Evolutionary conservation across 2,113 vertebrate genomes (phyloP), one percentile per base, ranked within the genome.

Genomic region (Psophia crepitans): DNA sequence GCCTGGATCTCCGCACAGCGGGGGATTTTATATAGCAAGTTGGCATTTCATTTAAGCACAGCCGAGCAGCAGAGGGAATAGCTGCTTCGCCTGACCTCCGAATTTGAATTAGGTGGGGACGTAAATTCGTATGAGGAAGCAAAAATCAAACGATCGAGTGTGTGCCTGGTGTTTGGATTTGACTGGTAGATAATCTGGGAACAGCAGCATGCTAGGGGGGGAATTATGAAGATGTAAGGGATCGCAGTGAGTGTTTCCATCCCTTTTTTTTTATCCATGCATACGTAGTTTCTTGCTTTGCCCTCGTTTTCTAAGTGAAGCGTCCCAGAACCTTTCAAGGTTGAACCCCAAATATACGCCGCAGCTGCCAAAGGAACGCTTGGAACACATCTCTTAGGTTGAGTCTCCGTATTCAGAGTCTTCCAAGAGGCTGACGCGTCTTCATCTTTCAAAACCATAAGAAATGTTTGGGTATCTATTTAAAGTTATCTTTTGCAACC

Each of bases 11-110:
- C 75, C 63, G 23, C 69, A 51, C 70, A 88, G 9, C 9, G 84
- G 77, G 88, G 58, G 84, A 68, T 93, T 97, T 98, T 96, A 74
- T 85, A 58, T 78, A 92, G 89, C 75, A 61, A 1, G 7, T 58
- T 81, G 66, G 37, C 61, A 41, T 93, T 73, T 27, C 6, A 27
- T n/a, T 68, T 75, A 24, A 71, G 64, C 54, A 66, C 11, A 60
- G 20, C 27, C 6, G 8, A 65, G 48, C 14, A 61, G 56, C 27
- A 61, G 41, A 53, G 57, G 39, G 49, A 49, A 20, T 33, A 49
- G 26, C 54, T 69, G 48, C 43, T 93, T 80, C 4, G 0, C 14
- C 35, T 89, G 22, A 30, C 33, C 33, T 32, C 57, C 17, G 63
- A 27, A 57, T 92, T 35, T 5, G 44, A 44, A 76, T 92, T 93